Evolutionary conservation across 2,797 vertebrate species (phyloP).

Genomic region (Echiichthys vipera): DNA sequence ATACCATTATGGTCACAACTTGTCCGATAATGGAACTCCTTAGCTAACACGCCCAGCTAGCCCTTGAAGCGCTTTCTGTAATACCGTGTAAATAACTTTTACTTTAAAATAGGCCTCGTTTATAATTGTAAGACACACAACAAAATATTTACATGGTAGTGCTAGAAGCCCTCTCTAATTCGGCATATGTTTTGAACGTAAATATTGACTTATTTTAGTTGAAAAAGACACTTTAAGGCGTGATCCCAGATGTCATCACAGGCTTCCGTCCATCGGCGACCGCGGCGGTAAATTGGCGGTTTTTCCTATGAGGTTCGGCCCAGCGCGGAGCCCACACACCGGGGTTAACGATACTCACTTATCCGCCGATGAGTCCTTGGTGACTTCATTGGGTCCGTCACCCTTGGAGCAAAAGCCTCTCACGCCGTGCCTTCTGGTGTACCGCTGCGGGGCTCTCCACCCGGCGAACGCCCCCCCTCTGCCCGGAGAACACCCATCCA

Average conservation of each 20-base stretch:
- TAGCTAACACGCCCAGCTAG: background rate
- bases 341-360: conserved; percentile 75
- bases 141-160: accelerated
- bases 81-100: accelerated
- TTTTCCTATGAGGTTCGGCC: background rate
- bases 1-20: too few species aligned
- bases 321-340: background rate
- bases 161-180: background rate
- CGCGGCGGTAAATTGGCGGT: background rate
- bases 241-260: too few species aligned
- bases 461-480: conserved; percentile 9
- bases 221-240: background rate
- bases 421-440: background rate
- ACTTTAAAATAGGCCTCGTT: background rate
- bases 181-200: accelerated
- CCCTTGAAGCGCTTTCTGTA: background rate
- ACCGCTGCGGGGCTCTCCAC: conserved; percentile 31
- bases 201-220: background rate
- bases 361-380: conserved; percentile 70
- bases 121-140: accelerated
- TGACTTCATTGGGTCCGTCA: conserved; percentile 58
- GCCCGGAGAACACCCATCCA: conserved; percentile 38
- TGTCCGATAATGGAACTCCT: conserved; percentile 11
- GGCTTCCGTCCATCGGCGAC: accelerated
- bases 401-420: conserved; percentile 68